Base-by-base conservation (phyloP, 2,888 invertebrate genomes). In the Apodemia zela region DNA sequence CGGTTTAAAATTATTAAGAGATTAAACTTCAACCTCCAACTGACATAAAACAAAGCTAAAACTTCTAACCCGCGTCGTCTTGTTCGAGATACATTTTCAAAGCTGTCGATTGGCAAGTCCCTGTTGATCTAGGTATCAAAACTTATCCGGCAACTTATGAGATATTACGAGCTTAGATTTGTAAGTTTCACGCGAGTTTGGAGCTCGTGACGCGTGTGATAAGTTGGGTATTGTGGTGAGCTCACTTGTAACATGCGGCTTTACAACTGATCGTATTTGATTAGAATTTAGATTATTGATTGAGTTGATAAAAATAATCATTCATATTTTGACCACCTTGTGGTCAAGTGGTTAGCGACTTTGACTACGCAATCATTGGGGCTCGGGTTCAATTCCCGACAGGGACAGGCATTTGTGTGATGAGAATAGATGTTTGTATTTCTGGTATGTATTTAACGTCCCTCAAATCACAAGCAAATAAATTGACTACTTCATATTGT, bases 151-250 rank as follows among this genome's bases (percentile, higher is more conserved):
- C 21, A 7, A 54, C 25, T 54, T 54, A 54, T 29, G 7, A 54
- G 54, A 54, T 21, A 21, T 21, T 54, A 54, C 54, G 54, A 57
- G 25, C 25, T 25, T 29, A n/a, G 29, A 57, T 57, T 57, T 57
- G 54, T 25, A 57, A 57, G 54, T 57, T 57, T 57, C 51, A 29
- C 54, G 54, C 29, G 11, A 57, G 54, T 57, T 57, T 57, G 54
- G 29, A 57, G 25, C 29, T 57, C 54, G 25, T 25, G 29, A 57
- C 15, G 25, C 11, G 54, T 57, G 15, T 29, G 54, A 57, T 57
- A 54, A 57, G 6, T 25, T 57, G 7, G 25, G 1, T 29, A 57
- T 57, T 29, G 25, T 29, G 6, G 21, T 25, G 13, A 57, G 15
- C n/a, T 57, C 15, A 29, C 21, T 25, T 57, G 54, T 54, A 15